Evolutionary conservation across 1,140 invertebrate genomes (phyloP).

Genomic region (Micrasema longulum): DNA sequence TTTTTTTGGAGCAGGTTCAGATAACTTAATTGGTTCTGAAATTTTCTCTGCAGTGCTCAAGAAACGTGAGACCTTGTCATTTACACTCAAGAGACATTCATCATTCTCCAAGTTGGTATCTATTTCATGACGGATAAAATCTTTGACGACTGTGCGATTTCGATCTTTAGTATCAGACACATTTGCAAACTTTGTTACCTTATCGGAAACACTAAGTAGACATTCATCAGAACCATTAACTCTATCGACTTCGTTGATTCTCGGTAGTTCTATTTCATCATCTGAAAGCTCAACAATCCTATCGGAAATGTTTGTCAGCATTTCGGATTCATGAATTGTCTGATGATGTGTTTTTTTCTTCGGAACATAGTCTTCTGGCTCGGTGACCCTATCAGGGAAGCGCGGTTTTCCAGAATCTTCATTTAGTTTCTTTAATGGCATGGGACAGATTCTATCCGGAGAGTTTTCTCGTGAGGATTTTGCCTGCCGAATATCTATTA

Average conservation of each 20-base stretch:
- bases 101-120: slow-evolving; percentile 69
- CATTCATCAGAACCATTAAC: slow-evolving; percentile 64
- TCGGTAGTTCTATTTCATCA: slow-evolving; percentile 62
- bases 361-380: slow-evolving; percentile 74
- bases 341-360: slow-evolving; percentile 58
- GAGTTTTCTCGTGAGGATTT: slow-evolving; percentile 79
- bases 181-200: slow-evolving; percentile 71
- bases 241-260: slow-evolving; percentile 57
- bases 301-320: slow-evolving; percentile 57
- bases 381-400: slow-evolving; percentile 77
- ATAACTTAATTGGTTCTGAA: slow-evolving; percentile 60
- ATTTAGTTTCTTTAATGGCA: slow-evolving; percentile 70
- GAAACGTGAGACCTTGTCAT: slow-evolving; percentile 75
- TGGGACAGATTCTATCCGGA: slow-evolving; percentile 74
- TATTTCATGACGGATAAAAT: slow-evolving; percentile 59
- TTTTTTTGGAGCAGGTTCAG: slow-evolving; percentile 62
- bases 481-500: slow-evolving; percentile 75
- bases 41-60: slow-evolving; percentile 72
- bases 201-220: slow-evolving; percentile 72
- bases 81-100: slow-evolving; percentile 74
- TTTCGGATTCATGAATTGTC: slow-evolving; percentile 65
- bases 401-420: slow-evolving; percentile 72
- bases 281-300: slow-evolving; percentile 70
- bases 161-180: slow-evolving; percentile 61
- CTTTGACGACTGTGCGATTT: slow-evolving; percentile 59